These are phyloP conservation scores for Lycocorax pyrrhopterus DNA, from an alignment of 2,113 vertebrate genomes.

Conservation along the genomic window DNA sequence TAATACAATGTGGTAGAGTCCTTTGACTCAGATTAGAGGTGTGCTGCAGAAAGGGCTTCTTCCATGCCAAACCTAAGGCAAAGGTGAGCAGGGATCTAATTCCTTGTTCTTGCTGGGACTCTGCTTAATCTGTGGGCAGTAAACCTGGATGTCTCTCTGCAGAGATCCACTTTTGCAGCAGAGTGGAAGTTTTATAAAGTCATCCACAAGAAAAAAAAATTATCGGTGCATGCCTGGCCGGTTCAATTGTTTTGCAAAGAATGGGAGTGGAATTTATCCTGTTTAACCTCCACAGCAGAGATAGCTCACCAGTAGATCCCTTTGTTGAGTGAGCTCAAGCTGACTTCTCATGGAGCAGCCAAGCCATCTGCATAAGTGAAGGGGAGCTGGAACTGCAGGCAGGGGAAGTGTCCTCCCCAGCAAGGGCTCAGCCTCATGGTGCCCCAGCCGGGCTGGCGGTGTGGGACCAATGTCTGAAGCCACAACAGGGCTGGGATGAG, in stretches of 20 bases:
- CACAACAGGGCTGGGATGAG: not conserved
- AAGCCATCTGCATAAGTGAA: accelerated
- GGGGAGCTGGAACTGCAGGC: not conserved
- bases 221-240: accelerated
- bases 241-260: not conserved
- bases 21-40: not conserved
- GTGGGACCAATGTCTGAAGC: not conserved
- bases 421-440: no score
- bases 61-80: not conserved
- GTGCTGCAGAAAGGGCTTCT: not conserved
- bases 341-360: not conserved
- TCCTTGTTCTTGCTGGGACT: not conserved
- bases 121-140: not conserved
- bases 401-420: not conserved
- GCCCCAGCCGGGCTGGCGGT: accelerated
- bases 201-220: not conserved
- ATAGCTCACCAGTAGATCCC: not conserved
- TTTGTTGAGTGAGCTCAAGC: not conserved
- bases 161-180: not conserved
- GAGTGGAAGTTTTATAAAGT: not conserved
- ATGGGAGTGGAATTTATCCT: not conserved
- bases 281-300: not conserved
- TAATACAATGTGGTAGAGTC: not conserved
- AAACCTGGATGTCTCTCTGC: not conserved
- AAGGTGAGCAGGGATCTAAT: not conserved